phyloP scores from a whole-genome alignment of 2,797 vertebrate species.

The Heteromormyrus szaboi region DNA sequence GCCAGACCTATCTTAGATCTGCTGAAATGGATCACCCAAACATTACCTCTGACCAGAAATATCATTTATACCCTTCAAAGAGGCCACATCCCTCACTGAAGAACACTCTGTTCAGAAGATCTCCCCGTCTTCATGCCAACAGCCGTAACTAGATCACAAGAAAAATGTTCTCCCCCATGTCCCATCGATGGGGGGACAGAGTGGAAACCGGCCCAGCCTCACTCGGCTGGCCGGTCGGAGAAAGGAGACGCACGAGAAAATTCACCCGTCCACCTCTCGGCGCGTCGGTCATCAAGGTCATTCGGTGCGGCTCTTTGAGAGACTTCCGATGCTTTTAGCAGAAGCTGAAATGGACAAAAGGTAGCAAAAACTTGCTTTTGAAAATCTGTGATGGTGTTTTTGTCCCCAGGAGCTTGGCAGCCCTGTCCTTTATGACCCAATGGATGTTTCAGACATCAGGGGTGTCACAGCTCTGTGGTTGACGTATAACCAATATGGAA shows the following conservation, averaged over 20 bases:
- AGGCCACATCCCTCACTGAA: background rate
- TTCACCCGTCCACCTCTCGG: background rate
- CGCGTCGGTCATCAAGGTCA: background rate
- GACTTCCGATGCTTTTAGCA: background rate
- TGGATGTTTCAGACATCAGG: background rate
- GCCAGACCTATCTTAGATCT: background rate
- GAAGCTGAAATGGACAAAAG: background rate
- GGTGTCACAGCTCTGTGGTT: background rate
- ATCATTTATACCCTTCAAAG: background rate
- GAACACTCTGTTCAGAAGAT: background rate
- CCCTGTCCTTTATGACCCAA: background rate
- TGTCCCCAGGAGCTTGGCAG: background rate
- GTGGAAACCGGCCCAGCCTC: background rate
- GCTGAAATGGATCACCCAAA: background rate
- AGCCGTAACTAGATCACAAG: background rate
- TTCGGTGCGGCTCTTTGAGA: background rate
- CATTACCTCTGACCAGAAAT: background rate
- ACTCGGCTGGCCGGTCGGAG: background rate
- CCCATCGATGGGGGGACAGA: background rate
- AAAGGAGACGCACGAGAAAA: background rate
- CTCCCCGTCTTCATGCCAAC: background rate
- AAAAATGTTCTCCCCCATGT: background rate
- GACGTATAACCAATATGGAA: background rate
- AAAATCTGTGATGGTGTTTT: background rate
- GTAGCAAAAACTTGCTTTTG: background rate